phyloP scores from a whole-genome alignment of 2,113 vertebrate species.

The Struthidea cinerea region DNA sequence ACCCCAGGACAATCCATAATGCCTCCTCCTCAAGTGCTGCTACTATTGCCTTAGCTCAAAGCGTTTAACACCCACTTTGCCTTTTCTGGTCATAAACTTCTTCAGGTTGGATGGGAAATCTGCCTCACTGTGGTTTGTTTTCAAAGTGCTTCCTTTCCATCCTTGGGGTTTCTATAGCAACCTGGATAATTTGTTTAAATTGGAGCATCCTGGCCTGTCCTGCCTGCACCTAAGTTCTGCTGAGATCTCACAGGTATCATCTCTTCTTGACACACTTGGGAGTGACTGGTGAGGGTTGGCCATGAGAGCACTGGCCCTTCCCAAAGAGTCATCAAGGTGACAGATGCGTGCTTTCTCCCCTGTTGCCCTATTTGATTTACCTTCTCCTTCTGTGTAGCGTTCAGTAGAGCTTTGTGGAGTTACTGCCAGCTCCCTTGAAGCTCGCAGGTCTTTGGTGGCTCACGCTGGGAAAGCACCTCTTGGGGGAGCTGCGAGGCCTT shows the following conservation, averaged over 20 bases:
- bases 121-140: not conserved
- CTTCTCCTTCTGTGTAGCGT: not conserved
- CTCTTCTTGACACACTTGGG: not conserved
- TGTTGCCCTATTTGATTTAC: not conserved
- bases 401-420: not conserved
- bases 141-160: constrained; percentile 23
- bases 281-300: not conserved
- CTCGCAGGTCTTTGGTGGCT: not conserved
- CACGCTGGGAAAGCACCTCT: rapidly evolving
- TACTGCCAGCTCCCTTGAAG: not conserved
- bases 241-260: not conserved
- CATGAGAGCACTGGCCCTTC: rapidly evolving
- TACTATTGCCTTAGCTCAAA: constrained; percentile 15
- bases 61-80: constrained; percentile 53
- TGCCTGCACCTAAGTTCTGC: not conserved
- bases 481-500: not conserved
- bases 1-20: not conserved
- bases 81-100: constrained; percentile 69
- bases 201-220: not conserved
- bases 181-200: constrained; percentile 41
- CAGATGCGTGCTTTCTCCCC: not conserved
- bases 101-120: constrained; percentile 29
- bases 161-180: constrained; percentile 59
- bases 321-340: not conserved
- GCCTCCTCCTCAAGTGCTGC: constrained; percentile 14